phyloP scores from a whole-genome alignment of 2,113 vertebrate species.

The Callithrix jacchus region DNA sequence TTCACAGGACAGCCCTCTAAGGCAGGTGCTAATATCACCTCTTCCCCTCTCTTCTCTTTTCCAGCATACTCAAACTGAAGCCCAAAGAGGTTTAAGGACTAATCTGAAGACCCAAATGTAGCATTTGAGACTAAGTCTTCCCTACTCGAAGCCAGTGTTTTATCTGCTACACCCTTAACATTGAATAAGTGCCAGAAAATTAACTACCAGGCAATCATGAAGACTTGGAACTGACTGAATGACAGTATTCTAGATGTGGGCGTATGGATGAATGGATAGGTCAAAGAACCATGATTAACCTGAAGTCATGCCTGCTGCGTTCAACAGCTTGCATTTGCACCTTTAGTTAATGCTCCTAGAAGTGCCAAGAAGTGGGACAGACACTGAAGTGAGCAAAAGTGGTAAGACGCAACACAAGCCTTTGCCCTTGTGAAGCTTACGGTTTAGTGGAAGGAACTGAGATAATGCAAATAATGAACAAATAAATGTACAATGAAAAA shows the following conservation, averaged over 20 bases:
- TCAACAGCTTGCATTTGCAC: rapidly evolving
- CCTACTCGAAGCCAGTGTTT: rapidly evolving
- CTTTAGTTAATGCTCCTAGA: not conserved
- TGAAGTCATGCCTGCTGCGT: rapidly evolving
- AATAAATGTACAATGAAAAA: not conserved
- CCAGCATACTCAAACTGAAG: not conserved
- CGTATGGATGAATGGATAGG: not conserved
- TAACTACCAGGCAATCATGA: rapidly evolving
- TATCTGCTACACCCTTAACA: not conserved
- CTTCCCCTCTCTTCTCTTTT: not conserved
- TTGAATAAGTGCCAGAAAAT: not conserved
- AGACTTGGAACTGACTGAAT: not conserved
- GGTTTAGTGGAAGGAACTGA: not conserved
- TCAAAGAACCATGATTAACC: not conserved
- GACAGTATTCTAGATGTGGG: not conserved
- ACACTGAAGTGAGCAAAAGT: not conserved
- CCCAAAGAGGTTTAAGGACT: not conserved
- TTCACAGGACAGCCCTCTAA: not conserved
- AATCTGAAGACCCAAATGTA: not conserved
- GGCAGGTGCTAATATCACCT: not conserved
- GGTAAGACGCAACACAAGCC: rapidly evolving
- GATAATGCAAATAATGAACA: not conserved
- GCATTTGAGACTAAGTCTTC: not conserved
- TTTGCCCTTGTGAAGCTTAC: not conserved
- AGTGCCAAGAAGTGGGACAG: not conserved